These are phyloP conservation scores for Cydia fagiglandana DNA, from an alignment of 1,140 invertebrate genomes.

Conservation along the genomic window DNA sequence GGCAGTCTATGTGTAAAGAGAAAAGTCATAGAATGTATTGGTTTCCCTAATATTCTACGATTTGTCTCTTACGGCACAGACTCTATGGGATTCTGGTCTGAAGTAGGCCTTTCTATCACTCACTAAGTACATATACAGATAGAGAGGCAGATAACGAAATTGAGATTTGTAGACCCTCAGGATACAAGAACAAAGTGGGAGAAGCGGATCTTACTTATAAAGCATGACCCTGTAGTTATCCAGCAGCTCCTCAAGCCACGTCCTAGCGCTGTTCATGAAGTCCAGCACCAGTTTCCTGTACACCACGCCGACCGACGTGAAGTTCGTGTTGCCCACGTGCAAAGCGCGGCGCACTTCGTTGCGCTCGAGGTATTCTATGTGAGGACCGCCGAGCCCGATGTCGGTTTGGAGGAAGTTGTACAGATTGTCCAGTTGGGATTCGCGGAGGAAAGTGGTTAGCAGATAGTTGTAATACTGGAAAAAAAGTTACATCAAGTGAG, in stretches of 20 bases:
- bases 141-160: too few species aligned
- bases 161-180: too few species aligned
- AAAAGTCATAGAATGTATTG: too few species aligned
- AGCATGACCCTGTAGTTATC: conserved; percentile 83
- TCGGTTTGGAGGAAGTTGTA: conserved; percentile 85
- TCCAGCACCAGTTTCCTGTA: conserved; percentile 85
- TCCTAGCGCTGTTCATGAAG: conserved; percentile 88
- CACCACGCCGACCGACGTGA: conserved; percentile 78
- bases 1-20: too few species aligned
- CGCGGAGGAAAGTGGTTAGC: conserved; percentile 81
- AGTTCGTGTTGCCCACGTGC: conserved; percentile 80
- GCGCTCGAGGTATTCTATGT: conserved; percentile 81
- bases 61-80: too few species aligned
- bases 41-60: too few species aligned
- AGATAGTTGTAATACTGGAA: conserved; percentile 74
- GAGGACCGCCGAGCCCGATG: conserved; percentile 65
- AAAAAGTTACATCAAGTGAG: conserved; percentile 23
- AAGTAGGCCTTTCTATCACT: too few species aligned
- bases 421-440: conserved; percentile 78
- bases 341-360: conserved; percentile 81
- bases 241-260: conserved; percentile 84
- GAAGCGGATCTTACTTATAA: conserved; percentile 66
- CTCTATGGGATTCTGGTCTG: too few species aligned
- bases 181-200: too few species aligned
- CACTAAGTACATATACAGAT: too few species aligned